A percentile compares a stretch with the other conserved stretches of the same genome.
phyloP scores from a whole-genome alignment of 2,888 invertebrate species.

The Oscheius sp. region DNA sequence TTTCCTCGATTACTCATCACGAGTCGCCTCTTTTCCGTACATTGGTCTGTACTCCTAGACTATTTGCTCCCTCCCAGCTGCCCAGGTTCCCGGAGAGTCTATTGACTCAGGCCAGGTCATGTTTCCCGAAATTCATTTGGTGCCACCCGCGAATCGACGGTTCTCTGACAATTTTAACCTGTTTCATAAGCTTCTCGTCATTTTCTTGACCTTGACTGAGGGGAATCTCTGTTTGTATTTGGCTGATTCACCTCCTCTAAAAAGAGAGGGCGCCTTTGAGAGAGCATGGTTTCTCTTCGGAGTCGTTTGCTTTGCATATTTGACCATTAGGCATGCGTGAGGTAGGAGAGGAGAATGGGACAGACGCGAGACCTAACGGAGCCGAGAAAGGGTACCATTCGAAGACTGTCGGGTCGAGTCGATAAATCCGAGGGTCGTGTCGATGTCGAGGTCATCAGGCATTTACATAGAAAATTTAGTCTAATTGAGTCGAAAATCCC shows the following conservation, averaged over 20 bases:
- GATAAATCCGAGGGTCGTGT: too few species aligned
- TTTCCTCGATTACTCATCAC: not conserved
- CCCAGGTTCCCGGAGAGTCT: not conserved
- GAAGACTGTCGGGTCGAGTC: too few species aligned
- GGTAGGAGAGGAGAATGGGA: too few species aligned
- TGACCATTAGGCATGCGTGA: slow-evolving; percentile 2
- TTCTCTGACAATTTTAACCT: not conserved
- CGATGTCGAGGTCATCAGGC: too few species aligned
- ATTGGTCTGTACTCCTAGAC: not conserved
- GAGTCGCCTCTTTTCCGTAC: not conserved
- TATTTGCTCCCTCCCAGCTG: slow-evolving; percentile 9
- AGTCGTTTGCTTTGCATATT: not conserved
- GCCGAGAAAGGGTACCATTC: not conserved
- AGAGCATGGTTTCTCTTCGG: not conserved
- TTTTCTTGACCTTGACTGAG: not conserved
- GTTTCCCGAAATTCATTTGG: slow-evolving; percentile 28
- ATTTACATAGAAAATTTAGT: too few species aligned
- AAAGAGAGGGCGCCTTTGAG: not conserved
- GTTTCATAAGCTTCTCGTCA: not conserved
- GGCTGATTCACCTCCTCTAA: not conserved
- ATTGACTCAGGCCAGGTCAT: slow-evolving; percentile 34
- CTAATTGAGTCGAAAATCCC: too few species aligned
- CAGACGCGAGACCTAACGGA: not conserved
- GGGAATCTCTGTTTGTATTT: not conserved
- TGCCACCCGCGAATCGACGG: not conserved